These are phyloP conservation scores for Dendroctonus valens DNA, from an alignment of 1,140 invertebrate species.

Conservation along the genomic window DNA sequence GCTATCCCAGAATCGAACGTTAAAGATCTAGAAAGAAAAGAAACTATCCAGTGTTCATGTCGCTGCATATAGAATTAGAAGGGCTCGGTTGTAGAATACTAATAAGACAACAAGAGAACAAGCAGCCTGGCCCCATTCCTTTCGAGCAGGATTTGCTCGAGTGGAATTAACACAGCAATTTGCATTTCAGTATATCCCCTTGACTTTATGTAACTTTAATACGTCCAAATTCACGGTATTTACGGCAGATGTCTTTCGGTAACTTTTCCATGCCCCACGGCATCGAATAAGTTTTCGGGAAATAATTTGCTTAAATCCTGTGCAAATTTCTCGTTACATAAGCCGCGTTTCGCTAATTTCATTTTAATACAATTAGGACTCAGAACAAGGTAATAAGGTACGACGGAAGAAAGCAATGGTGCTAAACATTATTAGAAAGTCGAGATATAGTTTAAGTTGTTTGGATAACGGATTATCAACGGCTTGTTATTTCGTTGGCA, in stretches of 20 bases:
- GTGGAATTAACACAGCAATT: slow-evolving; percentile 31
- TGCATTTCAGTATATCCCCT: slow-evolving; percentile 29
- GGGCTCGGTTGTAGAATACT: slow-evolving; percentile 26
- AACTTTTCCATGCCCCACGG: slow-evolving; percentile 16
- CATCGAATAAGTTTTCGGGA: slow-evolving; percentile 23
- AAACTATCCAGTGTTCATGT: slow-evolving; percentile 17
- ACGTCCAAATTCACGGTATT: slow-evolving; percentile 32
- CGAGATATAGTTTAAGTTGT: slow-evolving; percentile 1
- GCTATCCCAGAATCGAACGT: no score
- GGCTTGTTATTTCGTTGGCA: background rate
- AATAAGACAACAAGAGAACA: slow-evolving; percentile 31
- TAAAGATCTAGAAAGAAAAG: slow-evolving; percentile 15
- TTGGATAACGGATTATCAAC: no score
- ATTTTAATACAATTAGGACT: slow-evolving; percentile 30
- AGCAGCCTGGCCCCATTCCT: slow-evolving; percentile 12
- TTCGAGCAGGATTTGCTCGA: slow-evolving; percentile 26
- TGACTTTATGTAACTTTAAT: slow-evolving; percentile 33
- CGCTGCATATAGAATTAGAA: slow-evolving; percentile 30
- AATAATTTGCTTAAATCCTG: slow-evolving; percentile 23
- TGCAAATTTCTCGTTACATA: slow-evolving; percentile 2
- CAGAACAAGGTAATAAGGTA: slow-evolving; percentile 20
- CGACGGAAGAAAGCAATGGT: slow-evolving; percentile 18
- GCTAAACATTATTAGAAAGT: slow-evolving; percentile 14
- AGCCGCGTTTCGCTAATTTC: slow-evolving; percentile 21
- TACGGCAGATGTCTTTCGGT: slow-evolving; percentile 27